A percentile compares a stretch with the other conserved stretches of the same genome.
phyloP scores from a whole-genome alignment of 1,140 invertebrate genomes.

The Eurosta solidaginis region DNA sequence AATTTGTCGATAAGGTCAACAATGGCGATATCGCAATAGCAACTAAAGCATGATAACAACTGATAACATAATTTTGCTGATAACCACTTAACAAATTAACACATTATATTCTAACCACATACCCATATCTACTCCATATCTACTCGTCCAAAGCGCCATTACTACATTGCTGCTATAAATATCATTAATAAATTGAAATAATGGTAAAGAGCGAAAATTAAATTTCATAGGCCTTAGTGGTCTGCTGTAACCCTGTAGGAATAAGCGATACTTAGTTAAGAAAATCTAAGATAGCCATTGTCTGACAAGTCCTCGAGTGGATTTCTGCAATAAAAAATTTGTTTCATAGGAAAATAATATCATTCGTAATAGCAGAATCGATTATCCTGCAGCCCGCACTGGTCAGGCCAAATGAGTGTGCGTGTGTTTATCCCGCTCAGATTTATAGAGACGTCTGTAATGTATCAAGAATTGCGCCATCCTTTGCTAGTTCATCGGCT shows the following conservation, averaged over 20 bases:
- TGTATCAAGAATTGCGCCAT: too few species aligned
- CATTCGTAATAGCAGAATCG: too few species aligned
- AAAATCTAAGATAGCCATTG: too few species aligned
- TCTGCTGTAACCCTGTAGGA: neutral
- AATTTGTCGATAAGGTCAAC: constrained; percentile 1
- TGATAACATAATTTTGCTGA: neutral
- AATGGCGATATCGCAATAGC: neutral
- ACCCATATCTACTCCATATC: neutral
- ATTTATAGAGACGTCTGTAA: too few species aligned
- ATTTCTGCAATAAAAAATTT: too few species aligned
- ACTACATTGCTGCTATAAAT: neutral
- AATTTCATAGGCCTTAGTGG: neutral
- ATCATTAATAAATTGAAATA: neutral
- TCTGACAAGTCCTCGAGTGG: too few species aligned
- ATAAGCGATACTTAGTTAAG: too few species aligned
- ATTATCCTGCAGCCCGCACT: too few species aligned
- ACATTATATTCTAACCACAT: constrained; percentile 8
- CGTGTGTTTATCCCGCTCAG: too few species aligned
- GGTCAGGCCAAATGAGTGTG: too few species aligned
- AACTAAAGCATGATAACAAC: neutral
- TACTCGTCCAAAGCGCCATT: neutral
- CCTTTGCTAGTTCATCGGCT: too few species aligned
- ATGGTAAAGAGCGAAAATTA: neutral
- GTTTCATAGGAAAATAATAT: too few species aligned
- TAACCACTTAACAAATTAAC: neutral